A percentile compares a stretch with the other conserved stretches of the same genome.
phyloP scores from a whole-genome alignment of 2,888 invertebrate genomes.

The Erannis defoliaria region DNA sequence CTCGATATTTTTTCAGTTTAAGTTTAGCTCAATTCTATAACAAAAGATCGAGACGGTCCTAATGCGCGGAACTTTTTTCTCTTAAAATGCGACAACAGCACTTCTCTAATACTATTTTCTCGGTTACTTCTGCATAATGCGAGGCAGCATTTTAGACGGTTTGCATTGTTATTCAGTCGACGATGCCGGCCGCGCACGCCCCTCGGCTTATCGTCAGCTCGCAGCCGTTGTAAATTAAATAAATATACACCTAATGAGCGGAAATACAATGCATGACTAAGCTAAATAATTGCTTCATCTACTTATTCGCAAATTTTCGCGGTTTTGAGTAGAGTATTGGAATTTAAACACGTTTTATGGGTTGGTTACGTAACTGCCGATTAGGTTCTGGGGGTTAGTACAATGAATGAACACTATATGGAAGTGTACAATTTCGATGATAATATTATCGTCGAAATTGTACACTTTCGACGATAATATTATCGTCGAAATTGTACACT shows the following conservation, averaged over 20 bases:
- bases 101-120: constrained; percentile 51
- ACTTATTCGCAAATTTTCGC: constrained; percentile 57
- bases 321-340: constrained; percentile 35
- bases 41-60: constrained; percentile 7
- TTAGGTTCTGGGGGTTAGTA: constrained; percentile 1
- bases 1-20: too few species aligned
- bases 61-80: constrained; percentile 20
- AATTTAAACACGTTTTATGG: constrained; percentile 34
- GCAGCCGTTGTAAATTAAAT: constrained; percentile 86
- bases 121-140: constrained; percentile 58
- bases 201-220: constrained; percentile 81
- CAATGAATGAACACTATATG: not conserved
- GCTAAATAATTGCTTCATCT: constrained; percentile 82
- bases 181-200: constrained; percentile 79
- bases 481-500: too few species aligned
- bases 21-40: not conserved
- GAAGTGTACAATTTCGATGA: too few species aligned
- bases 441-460: too few species aligned
- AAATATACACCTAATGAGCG: constrained; percentile 86
- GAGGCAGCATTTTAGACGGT: constrained; percentile 74
- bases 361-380: constrained; percentile 14
- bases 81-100: constrained; percentile 60
- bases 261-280: constrained; percentile 84
- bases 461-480: too few species aligned
- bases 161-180: constrained; percentile 84